Evolutionary conservation across 2,113 vertebrate species (phyloP).

Genomic region (Gymnobelideus leadbeateri): DNA sequence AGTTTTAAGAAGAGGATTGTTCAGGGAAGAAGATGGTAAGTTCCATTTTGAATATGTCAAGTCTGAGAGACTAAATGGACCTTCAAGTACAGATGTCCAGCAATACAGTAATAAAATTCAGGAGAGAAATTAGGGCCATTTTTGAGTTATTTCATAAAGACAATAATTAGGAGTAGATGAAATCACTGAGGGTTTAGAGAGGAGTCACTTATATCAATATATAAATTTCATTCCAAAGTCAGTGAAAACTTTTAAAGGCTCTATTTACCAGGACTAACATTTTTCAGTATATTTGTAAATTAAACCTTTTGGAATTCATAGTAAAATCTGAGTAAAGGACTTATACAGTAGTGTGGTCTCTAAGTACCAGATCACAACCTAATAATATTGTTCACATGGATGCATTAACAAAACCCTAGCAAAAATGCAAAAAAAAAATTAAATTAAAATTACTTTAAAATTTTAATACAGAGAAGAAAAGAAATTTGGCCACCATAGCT

Average conservation of each 20-base stretch:
- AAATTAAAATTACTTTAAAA: not conserved
- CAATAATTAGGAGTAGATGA: not conserved
- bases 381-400: not conserved
- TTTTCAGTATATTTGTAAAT: slow-evolving; percentile 11
- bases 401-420: not conserved
- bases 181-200: not conserved
- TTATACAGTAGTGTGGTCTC: not conserved
- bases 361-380: not conserved
- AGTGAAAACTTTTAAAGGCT: slow-evolving; percentile 31
- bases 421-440: not conserved
- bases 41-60: not conserved
- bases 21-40: not conserved
- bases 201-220: not conserved
- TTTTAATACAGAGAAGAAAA: not conserved
- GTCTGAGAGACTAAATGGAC: not conserved
- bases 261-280: not conserved
- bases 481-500: not conserved
- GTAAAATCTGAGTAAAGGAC: slow-evolving; percentile 31
- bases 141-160: not conserved
- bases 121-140: not conserved
- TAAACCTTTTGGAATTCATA: slow-evolving; percentile 8
- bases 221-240: not conserved
- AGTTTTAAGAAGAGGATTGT: not conserved
- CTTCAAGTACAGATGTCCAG: not conserved
- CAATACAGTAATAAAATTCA: not conserved